phyloP scores from a whole-genome alignment of 2,888 invertebrate species.

The Minunthozetes semirufus region DNA sequence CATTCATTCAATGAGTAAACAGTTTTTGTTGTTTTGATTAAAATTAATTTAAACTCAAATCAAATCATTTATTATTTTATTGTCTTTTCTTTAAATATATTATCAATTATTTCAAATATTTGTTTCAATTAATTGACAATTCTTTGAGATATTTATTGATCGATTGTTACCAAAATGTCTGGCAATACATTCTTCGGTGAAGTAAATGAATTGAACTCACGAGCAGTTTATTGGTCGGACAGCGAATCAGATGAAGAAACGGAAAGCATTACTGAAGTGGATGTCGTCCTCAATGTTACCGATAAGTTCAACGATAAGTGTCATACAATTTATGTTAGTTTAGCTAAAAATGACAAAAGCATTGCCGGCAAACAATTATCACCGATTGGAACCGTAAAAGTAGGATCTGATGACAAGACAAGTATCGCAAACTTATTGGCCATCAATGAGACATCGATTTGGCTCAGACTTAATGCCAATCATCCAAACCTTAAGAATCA shows the following conservation, averaged over 20 bases:
- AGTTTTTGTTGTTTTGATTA: too few species aligned
- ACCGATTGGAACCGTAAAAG: neutral
- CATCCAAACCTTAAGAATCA: neutral
- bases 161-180: neutral
- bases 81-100: neutral
- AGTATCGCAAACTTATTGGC: neutral
- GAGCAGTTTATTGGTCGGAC: slow-evolving; percentile 36
- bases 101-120: neutral
- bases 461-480: neutral
- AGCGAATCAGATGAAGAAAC: slow-evolving; percentile 28
- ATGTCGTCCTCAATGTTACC: neutral
- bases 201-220: slow-evolving; percentile 34
- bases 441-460: slow-evolving; percentile 2
- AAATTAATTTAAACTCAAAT: too few species aligned
- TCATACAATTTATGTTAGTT: neutral
- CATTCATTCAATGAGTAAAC: too few species aligned
- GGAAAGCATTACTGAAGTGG: neutral
- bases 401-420: neutral
- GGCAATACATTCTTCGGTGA: slow-evolving; percentile 35
- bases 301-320: neutral
- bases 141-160: neutral
- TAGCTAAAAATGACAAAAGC: neutral
- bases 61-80: neutral
- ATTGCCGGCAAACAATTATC: neutral
- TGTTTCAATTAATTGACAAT: neutral